Evolutionary conservation across 2,113 vertebrate species (phyloP).

Genomic region (Lanius ludovicianus): DNA sequence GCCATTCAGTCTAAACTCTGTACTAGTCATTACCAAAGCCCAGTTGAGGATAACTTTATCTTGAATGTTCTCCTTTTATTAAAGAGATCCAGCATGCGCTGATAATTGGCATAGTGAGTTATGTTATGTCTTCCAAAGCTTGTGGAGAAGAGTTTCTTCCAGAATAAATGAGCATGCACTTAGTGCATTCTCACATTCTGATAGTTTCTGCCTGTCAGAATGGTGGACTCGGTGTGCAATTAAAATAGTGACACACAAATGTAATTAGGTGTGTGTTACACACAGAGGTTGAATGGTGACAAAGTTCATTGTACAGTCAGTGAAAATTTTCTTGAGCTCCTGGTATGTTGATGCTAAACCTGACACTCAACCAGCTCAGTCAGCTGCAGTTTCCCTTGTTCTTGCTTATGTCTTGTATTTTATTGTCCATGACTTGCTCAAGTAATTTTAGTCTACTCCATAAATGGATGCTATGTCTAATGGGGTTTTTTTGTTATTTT

Average conservation of each 20-base stretch:
- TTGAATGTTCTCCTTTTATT: not conserved
- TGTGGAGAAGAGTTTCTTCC: not conserved
- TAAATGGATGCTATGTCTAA: not conserved
- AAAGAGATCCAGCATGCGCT: not conserved
- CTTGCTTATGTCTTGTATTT: not conserved
- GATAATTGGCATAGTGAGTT: not conserved
- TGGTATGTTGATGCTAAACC: not conserved
- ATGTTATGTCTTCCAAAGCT: not conserved
- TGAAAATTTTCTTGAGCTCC: not conserved
- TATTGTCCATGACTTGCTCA: not conserved
- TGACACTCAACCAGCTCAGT: not conserved
- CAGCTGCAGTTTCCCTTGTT: not conserved
- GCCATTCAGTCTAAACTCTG: not conserved
- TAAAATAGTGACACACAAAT: accelerated
- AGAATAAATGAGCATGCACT: not conserved
- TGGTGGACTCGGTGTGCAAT: not conserved
- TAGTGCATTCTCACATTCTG: accelerated
- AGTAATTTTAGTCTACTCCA: not conserved
- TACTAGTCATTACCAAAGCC: not conserved
- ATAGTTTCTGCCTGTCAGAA: not conserved
- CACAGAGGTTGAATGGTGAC: not conserved
- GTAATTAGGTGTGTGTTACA: not conserved
- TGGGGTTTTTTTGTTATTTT: not conserved
- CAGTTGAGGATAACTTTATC: not conserved
- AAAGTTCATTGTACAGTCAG: not conserved